phyloP scores from a whole-genome alignment of 2,888 invertebrate species.

The Tetheella fluctuosa region DNA sequence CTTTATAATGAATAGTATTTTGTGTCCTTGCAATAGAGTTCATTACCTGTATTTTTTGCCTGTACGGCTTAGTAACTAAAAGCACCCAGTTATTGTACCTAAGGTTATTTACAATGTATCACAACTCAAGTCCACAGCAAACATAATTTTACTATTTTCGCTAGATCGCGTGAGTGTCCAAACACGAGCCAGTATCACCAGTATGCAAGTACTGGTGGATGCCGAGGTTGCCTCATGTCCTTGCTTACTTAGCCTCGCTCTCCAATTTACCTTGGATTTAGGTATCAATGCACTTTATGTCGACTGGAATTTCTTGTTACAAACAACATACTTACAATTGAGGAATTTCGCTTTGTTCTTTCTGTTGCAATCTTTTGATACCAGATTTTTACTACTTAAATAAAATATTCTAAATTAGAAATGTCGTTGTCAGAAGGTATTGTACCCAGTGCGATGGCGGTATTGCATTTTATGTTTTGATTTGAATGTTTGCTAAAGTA shows the following conservation, averaged over 20 bases:
- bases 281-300: conserved; percentile 36
- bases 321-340: conserved; percentile 10
- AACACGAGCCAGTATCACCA: neutral
- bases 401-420: too few species aligned
- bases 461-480: too few species aligned
- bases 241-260: conserved; percentile 35
- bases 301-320: conserved; percentile 26
- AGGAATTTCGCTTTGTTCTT: neutral
- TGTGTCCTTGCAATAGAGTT: too few species aligned
- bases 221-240: conserved; percentile 39
- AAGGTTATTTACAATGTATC: neutral
- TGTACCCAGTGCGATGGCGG: too few species aligned
- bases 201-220: conserved; percentile 19
- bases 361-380: neutral
- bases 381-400: too few species aligned
- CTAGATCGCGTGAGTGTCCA: conserved; percentile 21
- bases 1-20: too few species aligned
- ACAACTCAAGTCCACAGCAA: neutral
- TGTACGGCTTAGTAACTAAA: neutral
- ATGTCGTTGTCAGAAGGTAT: too few species aligned
- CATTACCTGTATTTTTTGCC: too few species aligned
- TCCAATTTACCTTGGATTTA: conserved; percentile 38
- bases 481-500: too few species aligned
- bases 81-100: neutral
- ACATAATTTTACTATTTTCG: conserved; percentile 1